These are phyloP conservation scores for Thecophora atra DNA, from an alignment of 2,888 invertebrate genomes.

Conservation along the genomic window DNA sequence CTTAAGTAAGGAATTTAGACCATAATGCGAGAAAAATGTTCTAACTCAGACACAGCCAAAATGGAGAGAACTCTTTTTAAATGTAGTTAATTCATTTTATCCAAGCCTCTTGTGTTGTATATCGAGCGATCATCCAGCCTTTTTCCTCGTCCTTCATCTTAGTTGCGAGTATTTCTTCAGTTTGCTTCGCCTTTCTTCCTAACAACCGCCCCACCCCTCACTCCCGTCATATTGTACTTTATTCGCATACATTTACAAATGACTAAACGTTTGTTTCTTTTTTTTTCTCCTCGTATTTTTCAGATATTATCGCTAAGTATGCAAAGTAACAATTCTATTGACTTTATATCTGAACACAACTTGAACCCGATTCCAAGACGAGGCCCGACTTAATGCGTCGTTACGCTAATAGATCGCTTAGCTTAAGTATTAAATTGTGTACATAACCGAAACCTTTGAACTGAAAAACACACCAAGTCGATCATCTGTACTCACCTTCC, in stretches of 20 bases:
- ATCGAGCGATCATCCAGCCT: background rate
- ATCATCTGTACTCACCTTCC: too few relatives aligned
- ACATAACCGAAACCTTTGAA: background rate
- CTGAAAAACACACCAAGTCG: too few relatives aligned
- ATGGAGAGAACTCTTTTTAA: slow-evolving; percentile 15
- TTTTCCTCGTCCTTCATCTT: slow-evolving; percentile 28
- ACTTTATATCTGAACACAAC: background rate
- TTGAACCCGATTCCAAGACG: slow-evolving; percentile 1
- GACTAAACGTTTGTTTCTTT: slow-evolving; percentile 31
- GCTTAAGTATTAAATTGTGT: background rate
- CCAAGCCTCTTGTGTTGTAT: background rate
- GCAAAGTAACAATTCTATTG: background rate
- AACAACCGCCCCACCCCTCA: background rate
- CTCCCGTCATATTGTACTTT: slow-evolving; percentile 3
- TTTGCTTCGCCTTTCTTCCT: background rate
- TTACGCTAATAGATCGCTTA: slow-evolving; percentile 1
- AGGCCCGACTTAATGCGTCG: slow-evolving; percentile 23
- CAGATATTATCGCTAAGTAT: slow-evolving; percentile 50
- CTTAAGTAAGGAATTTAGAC: slow-evolving; percentile 9
- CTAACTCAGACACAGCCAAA: slow-evolving; percentile 34
- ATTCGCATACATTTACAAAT: background rate
- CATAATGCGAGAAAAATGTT: slow-evolving; percentile 3
- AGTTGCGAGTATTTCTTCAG: slow-evolving; percentile 18
- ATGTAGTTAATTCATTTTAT: slow-evolving; percentile 9
- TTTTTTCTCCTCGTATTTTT: slow-evolving; percentile 38